Conservation (phyloP, 2,113 vertebrate species). For the Coreoperca whiteheadi region DNA sequence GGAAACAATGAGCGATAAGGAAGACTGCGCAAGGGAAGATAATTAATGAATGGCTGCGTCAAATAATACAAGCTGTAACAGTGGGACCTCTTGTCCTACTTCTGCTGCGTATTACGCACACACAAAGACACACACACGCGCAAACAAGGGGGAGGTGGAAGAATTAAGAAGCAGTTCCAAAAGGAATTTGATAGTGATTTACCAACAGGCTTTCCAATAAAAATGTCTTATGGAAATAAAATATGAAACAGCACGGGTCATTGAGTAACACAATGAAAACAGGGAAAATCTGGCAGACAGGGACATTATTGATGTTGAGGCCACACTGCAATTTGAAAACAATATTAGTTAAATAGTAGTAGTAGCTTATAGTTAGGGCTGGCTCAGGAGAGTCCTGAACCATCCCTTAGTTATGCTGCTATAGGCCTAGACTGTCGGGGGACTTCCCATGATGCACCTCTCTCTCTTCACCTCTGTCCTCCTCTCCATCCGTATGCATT, state of each 20-base stretch:
- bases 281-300: slow-evolving; percentile 43
- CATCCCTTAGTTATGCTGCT: no score
- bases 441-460: no score
- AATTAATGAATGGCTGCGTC: slow-evolving; percentile 78
- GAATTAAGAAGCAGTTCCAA: slow-evolving; percentile 53
- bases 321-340: slow-evolving; percentile 16
- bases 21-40: slow-evolving; percentile 72
- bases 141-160: slow-evolving; percentile 29
- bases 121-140: slow-evolving; percentile 33
- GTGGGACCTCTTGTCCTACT: slow-evolving; percentile 76
- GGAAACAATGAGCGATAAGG: slow-evolving; percentile 77
- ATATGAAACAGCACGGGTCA: slow-evolving; percentile 28
- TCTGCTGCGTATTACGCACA: slow-evolving; percentile 50
- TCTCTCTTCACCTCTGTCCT: no score
- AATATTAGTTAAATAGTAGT: slow-evolving; percentile 16
- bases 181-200: slow-evolving; percentile 62
- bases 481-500: no score
- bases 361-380: no score
- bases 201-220: slow-evolving; percentile 50
- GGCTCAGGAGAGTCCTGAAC: no score
- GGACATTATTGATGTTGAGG: slow-evolving; percentile 14
- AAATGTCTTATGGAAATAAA: slow-evolving; percentile 53
- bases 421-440: no score
- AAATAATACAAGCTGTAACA: slow-evolving; percentile 77
- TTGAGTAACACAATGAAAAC: slow-evolving; percentile 42